These are phyloP conservation scores for Mirounga angustirostris DNA, from an alignment of 2,113 vertebrate genomes.

Conservation along the genomic window DNA sequence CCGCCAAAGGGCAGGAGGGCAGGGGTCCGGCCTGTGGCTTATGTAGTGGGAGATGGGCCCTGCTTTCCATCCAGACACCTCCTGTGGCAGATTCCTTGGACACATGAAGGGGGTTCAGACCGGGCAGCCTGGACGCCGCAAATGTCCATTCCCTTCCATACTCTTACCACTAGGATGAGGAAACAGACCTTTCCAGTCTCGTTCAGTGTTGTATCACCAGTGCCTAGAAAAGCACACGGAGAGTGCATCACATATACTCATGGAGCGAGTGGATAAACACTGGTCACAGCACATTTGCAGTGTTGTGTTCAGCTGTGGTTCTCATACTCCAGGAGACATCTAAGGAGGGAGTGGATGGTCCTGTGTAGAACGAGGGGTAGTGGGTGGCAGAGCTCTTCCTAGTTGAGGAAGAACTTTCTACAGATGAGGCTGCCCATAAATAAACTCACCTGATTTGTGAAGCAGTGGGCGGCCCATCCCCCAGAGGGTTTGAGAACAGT, in stretches of 20 bases:
- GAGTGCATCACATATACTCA: accelerated
- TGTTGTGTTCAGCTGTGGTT: background rate
- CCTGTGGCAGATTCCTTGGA: background rate
- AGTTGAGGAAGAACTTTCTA: background rate
- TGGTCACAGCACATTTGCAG: background rate
- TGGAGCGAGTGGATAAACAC: background rate
- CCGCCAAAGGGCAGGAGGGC: background rate
- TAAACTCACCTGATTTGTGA: background rate
- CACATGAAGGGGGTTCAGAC: background rate
- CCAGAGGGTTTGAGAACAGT: background rate
- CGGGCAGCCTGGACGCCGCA: background rate
- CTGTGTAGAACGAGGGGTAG: background rate
- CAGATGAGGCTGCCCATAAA: background rate
- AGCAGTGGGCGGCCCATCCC: background rate
- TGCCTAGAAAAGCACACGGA: background rate
- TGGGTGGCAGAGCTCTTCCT: background rate
- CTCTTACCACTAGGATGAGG: background rate
- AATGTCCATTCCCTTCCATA: no score
- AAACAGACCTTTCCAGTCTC: background rate
- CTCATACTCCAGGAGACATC: background rate
- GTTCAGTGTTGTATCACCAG: background rate
- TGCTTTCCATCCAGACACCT: background rate
- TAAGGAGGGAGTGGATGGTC: background rate
- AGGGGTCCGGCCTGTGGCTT: background rate
- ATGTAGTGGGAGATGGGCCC: background rate